Evolutionary conservation across 1,140 invertebrate genomes (phyloP), one percentile per base, ranked within the genome.

Genomic region (Lepidurus apus): DNA sequence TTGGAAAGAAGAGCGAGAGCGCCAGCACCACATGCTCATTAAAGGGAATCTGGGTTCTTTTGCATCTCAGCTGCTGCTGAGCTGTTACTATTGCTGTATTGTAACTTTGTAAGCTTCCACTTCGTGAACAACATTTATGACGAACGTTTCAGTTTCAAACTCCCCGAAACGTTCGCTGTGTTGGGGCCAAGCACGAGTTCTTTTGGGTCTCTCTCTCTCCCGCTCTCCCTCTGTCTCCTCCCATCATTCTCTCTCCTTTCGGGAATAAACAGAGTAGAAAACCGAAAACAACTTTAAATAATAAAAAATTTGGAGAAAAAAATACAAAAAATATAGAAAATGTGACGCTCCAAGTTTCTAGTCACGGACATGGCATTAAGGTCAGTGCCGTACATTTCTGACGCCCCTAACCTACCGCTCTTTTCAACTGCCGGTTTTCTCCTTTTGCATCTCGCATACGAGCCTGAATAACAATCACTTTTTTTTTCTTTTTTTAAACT

Each of bases 1-100:
- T 65, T 65, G 53, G 53, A 21, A 65, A 65, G 53, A 65, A 17
- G 8, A 17, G 13, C 53, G 53, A 65, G 53, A 65, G 53, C 17
- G 53, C 53, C 53, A 65, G 53, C 17, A 65, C 53, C 53, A 65
- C 53, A 65, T 65, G 53, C 53, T 65, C 53, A 65, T 65, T 65
- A 65, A 13, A 65, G 53, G 21, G 21, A 65, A 65, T 65, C 53
- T 6, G 21, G 53, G 53, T n/a, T 21, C 53, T 65, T 65, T 65
- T 65, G 13, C 53, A 65, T 65, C n/a, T 65, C 53, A 65, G 53
- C 53, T 65, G 53, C 53, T 65, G 53, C 53, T 65, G 53, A 65
- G 53, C 53, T 65, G 17, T 65, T 65, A 65, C 53, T 65, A 21
- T 7, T 9, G 7, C 53, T 5, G 53, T 65, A 65, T 65, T 65